Evolutionary conservation across 2,113 vertebrate genomes (phyloP).

Genomic region (Perca schrenkii): DNA sequence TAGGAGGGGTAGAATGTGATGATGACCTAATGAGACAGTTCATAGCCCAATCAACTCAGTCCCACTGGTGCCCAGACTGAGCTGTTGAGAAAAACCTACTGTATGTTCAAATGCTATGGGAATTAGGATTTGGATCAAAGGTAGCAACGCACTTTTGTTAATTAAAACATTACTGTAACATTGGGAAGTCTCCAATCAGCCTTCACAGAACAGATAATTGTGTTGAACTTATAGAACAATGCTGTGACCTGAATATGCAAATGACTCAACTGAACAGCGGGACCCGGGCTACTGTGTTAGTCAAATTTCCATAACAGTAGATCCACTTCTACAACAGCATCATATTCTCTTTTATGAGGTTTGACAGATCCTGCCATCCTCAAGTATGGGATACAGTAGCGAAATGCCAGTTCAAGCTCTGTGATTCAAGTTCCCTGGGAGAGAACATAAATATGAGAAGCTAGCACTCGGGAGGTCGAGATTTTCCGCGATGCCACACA

Average conservation of each 20-base stretch:
- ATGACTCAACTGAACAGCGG: constrained; percentile 19
- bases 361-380: constrained; percentile 41
- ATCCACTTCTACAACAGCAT: constrained; percentile 12
- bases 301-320: constrained; percentile 10
- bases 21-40: constrained; percentile 33
- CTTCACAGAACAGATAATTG: background rate
- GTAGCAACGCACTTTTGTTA: background rate
- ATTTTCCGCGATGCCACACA: constrained; percentile 2
- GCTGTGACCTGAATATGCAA: constrained; percentile 8
- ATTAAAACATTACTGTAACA: background rate
- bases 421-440: constrained; percentile 33
- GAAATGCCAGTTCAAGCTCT: constrained; percentile 22
- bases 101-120: background rate
- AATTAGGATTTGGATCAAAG: background rate
- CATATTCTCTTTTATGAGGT: constrained; percentile 16
- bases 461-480: constrained; percentile 33
- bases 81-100: background rate
- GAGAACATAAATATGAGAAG: constrained; percentile 28
- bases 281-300: constrained; percentile 32
- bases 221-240: background rate
- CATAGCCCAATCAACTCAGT: background rate
- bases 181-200: background rate
- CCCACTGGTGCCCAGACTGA: background rate
- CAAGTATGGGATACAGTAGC: constrained; percentile 1
- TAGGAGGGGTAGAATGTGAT: constrained; percentile 23